These are phyloP conservation scores for Pogonocichla stellata DNA, from an alignment of 2,113 vertebrate genomes.

Conservation along the genomic window DNA sequence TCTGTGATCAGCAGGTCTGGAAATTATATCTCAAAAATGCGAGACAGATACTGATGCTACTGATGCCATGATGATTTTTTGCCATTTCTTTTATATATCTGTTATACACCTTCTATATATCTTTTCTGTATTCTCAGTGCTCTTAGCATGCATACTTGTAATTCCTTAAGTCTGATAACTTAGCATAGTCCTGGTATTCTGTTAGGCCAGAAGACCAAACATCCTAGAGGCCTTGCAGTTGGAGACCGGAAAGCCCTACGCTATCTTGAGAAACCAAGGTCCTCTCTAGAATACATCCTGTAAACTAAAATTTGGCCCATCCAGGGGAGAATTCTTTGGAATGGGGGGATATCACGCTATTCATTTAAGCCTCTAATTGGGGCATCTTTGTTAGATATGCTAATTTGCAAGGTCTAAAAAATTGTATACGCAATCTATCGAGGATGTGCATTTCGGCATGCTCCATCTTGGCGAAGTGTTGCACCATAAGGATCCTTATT, in stretches of 20 bases:
- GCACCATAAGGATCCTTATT: background rate
- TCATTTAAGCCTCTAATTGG: background rate
- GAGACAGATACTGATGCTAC: background rate
- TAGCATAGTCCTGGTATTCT: too few species aligned
- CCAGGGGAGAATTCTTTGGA: background rate
- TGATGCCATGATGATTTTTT: background rate
- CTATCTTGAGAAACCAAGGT: background rate
- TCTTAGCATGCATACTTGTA: too few species aligned
- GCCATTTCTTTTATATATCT: too few species aligned
- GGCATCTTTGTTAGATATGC: background rate
- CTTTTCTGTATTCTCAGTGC: too few species aligned
- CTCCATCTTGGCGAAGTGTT: fast-evolving
- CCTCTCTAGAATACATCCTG: background rate
- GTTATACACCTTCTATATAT: too few species aligned
- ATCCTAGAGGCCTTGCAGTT: too few species aligned
- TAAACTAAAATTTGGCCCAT: background rate
- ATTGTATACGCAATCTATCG: fast-evolving
- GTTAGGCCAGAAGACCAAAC: too few species aligned
- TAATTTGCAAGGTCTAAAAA: background rate
- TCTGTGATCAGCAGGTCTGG: background rate
- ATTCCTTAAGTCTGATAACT: too few species aligned
- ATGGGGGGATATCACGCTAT: too few species aligned
- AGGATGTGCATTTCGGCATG: fast-evolving
- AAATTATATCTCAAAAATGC: background rate
- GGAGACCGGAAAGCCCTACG: too few species aligned